These are phyloP conservation scores for Drosophila imparisetae DNA, from an alignment of 2,888 invertebrate genomes.

Conservation along the genomic window DNA sequence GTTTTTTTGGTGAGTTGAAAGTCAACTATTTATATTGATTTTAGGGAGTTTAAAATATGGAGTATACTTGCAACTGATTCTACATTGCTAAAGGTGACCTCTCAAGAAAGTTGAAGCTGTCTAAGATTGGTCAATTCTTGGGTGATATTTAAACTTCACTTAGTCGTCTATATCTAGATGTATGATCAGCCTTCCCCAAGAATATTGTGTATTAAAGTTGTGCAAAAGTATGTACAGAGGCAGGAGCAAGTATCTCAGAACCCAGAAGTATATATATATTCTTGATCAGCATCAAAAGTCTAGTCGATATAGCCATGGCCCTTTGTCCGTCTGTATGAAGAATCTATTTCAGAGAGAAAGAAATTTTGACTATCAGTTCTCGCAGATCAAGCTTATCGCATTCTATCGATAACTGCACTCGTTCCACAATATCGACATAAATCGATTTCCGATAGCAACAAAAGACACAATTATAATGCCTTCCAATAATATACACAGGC, in stretches of 20 bases:
- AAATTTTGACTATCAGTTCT: no score
- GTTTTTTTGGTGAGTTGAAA: slow-evolving; percentile 16
- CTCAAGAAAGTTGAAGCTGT: not conserved
- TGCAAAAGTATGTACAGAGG: no score
- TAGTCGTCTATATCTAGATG: not conserved
- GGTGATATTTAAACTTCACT: not conserved
- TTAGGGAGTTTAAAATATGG: not conserved
- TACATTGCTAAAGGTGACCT: not conserved
- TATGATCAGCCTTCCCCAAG: no score
- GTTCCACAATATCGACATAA: not conserved
- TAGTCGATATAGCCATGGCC: no score
- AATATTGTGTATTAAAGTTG: no score
- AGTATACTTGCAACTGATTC: not conserved
- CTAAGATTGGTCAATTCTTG: not conserved
- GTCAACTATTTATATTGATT: no score
- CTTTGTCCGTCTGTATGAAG: no score
- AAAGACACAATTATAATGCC: accelerated
- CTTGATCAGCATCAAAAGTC: no score
- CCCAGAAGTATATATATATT: no score
- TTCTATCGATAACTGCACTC: not conserved
- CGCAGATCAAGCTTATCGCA: not conserved
- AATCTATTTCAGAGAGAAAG: no score
- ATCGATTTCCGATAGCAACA: not conserved
- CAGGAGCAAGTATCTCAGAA: no score
- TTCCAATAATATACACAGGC: not conserved